Conservation (phyloP, 64 coral and sea anemone genomes). For the Dendronephthya gigantea region DNA sequence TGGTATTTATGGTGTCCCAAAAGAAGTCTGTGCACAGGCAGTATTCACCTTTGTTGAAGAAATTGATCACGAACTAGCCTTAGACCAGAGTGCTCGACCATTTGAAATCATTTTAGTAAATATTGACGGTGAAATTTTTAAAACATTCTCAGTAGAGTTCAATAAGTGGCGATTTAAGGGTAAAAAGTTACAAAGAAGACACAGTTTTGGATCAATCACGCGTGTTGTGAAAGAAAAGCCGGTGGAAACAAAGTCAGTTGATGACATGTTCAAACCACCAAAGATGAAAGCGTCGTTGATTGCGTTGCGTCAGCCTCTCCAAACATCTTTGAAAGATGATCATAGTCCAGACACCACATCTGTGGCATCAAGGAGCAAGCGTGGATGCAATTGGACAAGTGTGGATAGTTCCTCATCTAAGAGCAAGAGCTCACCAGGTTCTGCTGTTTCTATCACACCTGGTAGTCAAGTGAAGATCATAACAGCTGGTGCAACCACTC, state of each 20-base stretch:
- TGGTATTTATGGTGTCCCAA: conserved; percentile 4
- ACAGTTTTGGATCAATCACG: background rate
- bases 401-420: background rate
- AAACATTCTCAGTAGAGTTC: background rate
- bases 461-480: background rate
- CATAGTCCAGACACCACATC: background rate
- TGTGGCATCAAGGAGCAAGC: background rate
- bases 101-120: conserved; percentile 2
- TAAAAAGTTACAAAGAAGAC: background rate
- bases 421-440: background rate
- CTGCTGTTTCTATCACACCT: background rate
- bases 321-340: background rate
- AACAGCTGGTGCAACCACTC: background rate
- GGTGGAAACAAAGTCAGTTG: background rate
- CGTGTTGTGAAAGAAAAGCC: background rate
- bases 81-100: background rate
- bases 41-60: background rate
- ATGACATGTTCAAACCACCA: background rate
- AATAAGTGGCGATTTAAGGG: background rate
- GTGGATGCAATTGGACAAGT: background rate
- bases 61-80: background rate
- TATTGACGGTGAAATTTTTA: background rate
- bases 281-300: background rate
- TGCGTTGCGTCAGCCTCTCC: background rate
- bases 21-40: background rate